A percentile compares a stretch with the other conserved stretches of the same genome.
Evolutionary conservation across 2,888 invertebrate genomes (phyloP).

Genomic region (Idaea biselata): DNA sequence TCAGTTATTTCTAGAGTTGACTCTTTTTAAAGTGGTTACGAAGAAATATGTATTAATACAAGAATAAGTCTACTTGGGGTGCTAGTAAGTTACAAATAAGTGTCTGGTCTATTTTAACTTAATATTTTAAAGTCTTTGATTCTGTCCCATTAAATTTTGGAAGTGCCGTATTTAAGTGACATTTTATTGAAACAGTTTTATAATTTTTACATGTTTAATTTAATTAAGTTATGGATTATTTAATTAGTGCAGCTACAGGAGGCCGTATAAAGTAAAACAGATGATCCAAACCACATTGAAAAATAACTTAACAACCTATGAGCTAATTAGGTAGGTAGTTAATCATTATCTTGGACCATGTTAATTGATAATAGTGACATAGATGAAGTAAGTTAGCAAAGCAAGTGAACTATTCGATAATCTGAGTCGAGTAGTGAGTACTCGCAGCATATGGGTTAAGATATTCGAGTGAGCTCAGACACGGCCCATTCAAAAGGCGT

Average conservation of each 20-base stretch:
- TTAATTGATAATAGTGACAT: background rate
- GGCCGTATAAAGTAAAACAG: no score
- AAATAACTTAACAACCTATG: no score
- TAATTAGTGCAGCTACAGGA: background rate
- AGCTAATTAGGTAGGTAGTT: no score
- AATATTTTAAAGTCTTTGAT: background rate
- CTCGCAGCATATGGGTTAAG: conserved; percentile 54
- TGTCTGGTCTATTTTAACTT: no score
- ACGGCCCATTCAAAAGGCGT: conserved; percentile 72
- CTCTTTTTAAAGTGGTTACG: no score
- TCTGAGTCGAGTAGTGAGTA: conserved; percentile 37
- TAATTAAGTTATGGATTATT: background rate
- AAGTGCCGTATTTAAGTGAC: conserved; percentile 1
- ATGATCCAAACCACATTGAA: no score
- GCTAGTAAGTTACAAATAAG: no score
- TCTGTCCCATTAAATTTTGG: background rate
- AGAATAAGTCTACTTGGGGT: no score
- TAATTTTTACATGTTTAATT: background rate
- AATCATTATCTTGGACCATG: no score
- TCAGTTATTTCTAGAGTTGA: no score
- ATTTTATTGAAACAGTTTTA: conserved; percentile 5
- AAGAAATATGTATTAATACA: no score
- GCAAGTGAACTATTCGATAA: conserved; percentile 37
- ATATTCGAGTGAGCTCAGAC: conserved; percentile 65
- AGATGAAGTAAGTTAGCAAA: background rate